A percentile compares a stretch with the other conserved stretches of the same genome.
Conservation (phyloP, 2,888 invertebrate species). For the Ochlodes sylvanus region DNA sequence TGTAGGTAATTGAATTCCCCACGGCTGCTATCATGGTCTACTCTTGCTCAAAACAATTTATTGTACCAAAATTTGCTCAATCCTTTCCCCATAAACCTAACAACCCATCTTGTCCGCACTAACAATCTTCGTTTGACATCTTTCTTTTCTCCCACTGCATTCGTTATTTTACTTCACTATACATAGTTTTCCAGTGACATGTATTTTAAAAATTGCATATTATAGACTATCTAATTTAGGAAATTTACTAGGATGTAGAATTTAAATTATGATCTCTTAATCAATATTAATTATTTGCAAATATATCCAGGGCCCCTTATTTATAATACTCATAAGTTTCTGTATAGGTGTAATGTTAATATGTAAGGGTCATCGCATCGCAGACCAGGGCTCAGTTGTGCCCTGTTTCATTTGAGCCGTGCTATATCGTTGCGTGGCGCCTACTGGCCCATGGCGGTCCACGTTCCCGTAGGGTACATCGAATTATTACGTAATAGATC, state of each 20-base stretch:
- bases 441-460: not conserved
- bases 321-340: slow-evolving; percentile 85
- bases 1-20: no score
- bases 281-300: slow-evolving; percentile 84
- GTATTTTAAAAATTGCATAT: slow-evolving; percentile 74
- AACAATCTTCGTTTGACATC: slow-evolving; percentile 39
- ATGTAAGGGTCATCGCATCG: slow-evolving; percentile 60
- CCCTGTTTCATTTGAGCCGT: slow-evolving; percentile 54
- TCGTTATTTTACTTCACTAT: slow-evolving; percentile 60
- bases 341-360: slow-evolving; percentile 64
- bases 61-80: slow-evolving; percentile 83
- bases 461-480: slow-evolving; percentile 26
- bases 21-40: slow-evolving; percentile 72
- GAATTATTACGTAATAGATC: slow-evolving; percentile 29
- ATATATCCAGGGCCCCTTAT: slow-evolving; percentile 73
- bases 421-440: slow-evolving; percentile 11
- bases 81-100: slow-evolving; percentile 55
- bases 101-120: slow-evolving; percentile 28
- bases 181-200: slow-evolving; percentile 73
- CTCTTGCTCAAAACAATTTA: slow-evolving; percentile 79
- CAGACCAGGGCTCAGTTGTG: slow-evolving; percentile 52
- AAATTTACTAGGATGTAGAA: slow-evolving; percentile 74
- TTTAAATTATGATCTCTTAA: slow-evolving; percentile 85
- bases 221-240: slow-evolving; percentile 76
- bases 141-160: slow-evolving; percentile 50